Conservation (phyloP, 2,888 invertebrate species). For the Philereme transversata region DNA sequence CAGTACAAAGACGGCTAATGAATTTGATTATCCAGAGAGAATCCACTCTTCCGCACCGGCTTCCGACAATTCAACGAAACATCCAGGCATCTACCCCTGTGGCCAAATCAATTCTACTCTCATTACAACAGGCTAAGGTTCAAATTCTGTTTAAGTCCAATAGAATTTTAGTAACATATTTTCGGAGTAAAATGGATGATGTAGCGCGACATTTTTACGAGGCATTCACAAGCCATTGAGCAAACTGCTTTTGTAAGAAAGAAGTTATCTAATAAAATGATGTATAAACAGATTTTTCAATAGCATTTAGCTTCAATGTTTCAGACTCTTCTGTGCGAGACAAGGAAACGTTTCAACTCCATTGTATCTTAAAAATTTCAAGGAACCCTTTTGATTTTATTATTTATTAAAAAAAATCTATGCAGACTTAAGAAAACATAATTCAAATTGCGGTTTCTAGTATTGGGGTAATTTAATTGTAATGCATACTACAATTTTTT, state of each 20-base stretch:
- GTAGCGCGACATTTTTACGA: constrained; percentile 38
- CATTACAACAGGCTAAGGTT: constrained; percentile 34
- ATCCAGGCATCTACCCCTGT: constrained; percentile 29
- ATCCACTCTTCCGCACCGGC: constrained; percentile 58
- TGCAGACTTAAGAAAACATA: too few relatives aligned
- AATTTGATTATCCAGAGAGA: constrained; percentile 72
- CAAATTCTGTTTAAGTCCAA: constrained; percentile 28
- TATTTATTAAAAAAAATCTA: too few relatives aligned
- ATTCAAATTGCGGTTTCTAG: too few relatives aligned
- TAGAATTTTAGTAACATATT: constrained; percentile 22
- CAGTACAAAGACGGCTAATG: constrained; percentile 71
- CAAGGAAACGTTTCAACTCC: neutral
- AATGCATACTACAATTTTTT: too few relatives aligned
- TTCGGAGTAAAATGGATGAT: constrained; percentile 36
- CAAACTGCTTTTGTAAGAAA: constrained; percentile 32
- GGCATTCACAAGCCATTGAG: constrained; percentile 35
- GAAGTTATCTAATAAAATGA: constrained; percentile 24
- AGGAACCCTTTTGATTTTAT: too few relatives aligned
- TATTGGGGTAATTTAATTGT: too few relatives aligned
- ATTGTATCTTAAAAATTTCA: neutral
- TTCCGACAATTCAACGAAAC: constrained; percentile 51
- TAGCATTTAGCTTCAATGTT: neutral
- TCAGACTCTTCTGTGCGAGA: neutral
- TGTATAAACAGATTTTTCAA: constrained; percentile 8
- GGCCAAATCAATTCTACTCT: constrained; percentile 21